phyloP scores from a whole-genome alignment of 2,113 vertebrate species.

The Paralichthys olivaceus region DNA sequence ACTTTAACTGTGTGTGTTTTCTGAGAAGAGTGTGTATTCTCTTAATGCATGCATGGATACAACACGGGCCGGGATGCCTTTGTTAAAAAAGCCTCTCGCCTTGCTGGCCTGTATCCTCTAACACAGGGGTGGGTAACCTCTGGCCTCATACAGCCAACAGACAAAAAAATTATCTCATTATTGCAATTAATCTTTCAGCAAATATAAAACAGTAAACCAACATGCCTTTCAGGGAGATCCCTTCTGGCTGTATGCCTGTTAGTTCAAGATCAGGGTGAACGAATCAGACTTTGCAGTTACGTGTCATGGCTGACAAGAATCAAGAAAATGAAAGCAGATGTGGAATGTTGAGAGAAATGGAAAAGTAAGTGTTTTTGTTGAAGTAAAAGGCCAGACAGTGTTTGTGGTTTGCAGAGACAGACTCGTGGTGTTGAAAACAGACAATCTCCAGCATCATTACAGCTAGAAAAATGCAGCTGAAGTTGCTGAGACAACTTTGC shows the following conservation, averaged over 20 bases:
- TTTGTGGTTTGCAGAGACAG: not conserved
- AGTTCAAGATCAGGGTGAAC: not conserved
- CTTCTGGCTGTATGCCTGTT: not conserved
- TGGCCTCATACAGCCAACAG: not conserved
- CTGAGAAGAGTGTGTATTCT: not conserved
- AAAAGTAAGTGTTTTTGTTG: not conserved
- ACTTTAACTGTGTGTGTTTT: slow-evolving; percentile 32
- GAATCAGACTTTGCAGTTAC: not conserved
- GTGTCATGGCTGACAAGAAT: not conserved
- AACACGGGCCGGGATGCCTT: not conserved
- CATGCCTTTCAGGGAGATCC: not conserved
- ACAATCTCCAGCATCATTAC: not conserved
- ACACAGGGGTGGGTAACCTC: not conserved
- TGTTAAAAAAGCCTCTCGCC: not conserved
- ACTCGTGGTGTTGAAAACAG: not conserved
- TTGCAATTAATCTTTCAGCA: no score
- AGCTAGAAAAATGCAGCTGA: not conserved
- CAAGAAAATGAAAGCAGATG: not conserved
- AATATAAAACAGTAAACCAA: not conserved
- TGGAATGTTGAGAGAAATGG: not conserved
- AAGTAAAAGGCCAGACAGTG: not conserved
- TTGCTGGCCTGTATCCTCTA: slow-evolving; percentile 6
- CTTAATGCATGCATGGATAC: slow-evolving; percentile 11
- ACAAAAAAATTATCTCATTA: not conserved
- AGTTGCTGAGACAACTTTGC: not conserved